Evolutionary conservation across 2,888 invertebrate species (phyloP), one percentile per base, ranked within the genome.

Genomic region (Diaprepes abbreviatus): DNA sequence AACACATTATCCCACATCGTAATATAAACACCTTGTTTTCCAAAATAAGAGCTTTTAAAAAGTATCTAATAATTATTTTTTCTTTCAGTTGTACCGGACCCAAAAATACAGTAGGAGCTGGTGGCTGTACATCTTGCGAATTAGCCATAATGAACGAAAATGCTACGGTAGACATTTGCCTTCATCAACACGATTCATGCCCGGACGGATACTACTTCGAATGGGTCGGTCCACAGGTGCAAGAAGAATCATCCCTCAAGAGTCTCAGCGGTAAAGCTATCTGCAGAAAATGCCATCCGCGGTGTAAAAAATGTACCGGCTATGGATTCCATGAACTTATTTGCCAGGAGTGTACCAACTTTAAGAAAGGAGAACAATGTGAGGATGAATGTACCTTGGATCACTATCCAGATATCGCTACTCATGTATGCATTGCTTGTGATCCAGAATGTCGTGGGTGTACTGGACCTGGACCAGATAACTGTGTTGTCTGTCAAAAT

Each of bases 41-140:
- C n/a, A n/a, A n/a, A n/a, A n/a, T n/a, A n/a, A n/a, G n/a, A n/a
- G n/a, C n/a, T n/a, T n/a, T n/a, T n/a, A n/a, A n/a, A n/a, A n/a
- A n/a, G n/a, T n/a, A n/a, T n/a, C n/a, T n/a, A n/a, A n/a, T n/a
- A n/a, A n/a, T n/a, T n/a, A n/a, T n/a, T 16, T 55, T 55, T n/a
- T 54, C 21, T 62, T 69, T 36, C 17, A 73, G 72, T 14, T 98
- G 98, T 83, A 90, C 92, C 0, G 98, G 98, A 0, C 95, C 97
- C 0, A 88, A 87, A 10, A 92, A 94, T 78, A 93, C 91, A 3
- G 91, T 98, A 3, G 94, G 95, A 0, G 84, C 85, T 0, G 91
- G 90, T 6, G 98, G 95, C 1, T 99, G 98, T 81, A 92, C 92
- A 75, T 92, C 93, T 2, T 99, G 98, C 83, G 92, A 93, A 76